Evolutionary conservation across 2,797 vertebrate genomes (phyloP).

Genomic region (Okamejei kenojei): DNA sequence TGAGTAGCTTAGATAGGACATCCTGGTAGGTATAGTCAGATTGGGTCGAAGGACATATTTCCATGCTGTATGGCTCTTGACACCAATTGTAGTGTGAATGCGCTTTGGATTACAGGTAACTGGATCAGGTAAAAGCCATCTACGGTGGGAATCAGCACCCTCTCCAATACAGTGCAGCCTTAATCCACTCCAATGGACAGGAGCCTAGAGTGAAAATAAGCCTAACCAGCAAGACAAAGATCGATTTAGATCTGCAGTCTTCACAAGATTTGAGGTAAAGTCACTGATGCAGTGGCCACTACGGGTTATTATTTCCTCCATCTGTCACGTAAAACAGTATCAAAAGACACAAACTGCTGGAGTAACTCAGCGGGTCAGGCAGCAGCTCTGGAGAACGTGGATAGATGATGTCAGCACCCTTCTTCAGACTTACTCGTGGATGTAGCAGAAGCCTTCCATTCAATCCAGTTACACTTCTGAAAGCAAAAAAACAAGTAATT

Average conservation of each 20-base stretch:
- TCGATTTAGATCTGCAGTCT: background rate
- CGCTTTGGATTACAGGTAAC: background rate
- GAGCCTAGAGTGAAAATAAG: background rate
- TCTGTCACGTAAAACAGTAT: background rate
- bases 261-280: background rate
- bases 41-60: too few species aligned
- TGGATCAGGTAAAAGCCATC: too few species aligned
- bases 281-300: slow-evolving; percentile 8
- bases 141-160: too few species aligned
- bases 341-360: background rate
- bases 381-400: too few species aligned
- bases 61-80: too few species aligned
- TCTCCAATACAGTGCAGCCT: background rate
- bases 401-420: too few species aligned
- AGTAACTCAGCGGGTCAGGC: too few species aligned
- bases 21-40: too few species aligned
- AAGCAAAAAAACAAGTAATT: background rate
- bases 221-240: background rate
- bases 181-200: background rate
- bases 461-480: background rate
- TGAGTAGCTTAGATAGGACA: too few species aligned
- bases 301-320: background rate
- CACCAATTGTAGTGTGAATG: too few species aligned
- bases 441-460: background rate
- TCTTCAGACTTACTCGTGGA: background rate